phyloP scores from a whole-genome alignment of 2,797 vertebrate genomes.

The Lerista edwardsae region DNA sequence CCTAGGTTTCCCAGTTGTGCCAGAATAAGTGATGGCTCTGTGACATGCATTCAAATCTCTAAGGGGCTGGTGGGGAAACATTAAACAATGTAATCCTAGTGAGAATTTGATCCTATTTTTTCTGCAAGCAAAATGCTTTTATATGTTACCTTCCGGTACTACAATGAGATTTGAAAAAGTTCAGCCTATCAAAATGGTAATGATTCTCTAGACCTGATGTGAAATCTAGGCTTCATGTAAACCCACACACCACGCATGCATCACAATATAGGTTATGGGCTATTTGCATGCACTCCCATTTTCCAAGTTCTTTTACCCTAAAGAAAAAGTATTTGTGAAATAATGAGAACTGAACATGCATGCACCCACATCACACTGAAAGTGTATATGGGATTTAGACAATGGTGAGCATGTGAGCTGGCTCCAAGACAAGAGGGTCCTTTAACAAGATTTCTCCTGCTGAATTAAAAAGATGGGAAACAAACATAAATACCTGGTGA shows the following conservation, averaged over 20 bases:
- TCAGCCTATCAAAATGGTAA: neutral
- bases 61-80: neutral
- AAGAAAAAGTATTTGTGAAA: neutral
- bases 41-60: neutral
- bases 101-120: slow-evolving; percentile 6
- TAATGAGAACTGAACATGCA: neutral
- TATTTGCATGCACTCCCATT: neutral
- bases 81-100: slow-evolving; percentile 1
- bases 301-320: neutral
- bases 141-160: neutral
- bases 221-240: too few species aligned
- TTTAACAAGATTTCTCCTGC: accelerated
- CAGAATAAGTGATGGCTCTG: neutral
- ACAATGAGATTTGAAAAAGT: neutral
- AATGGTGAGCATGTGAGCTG: neutral
- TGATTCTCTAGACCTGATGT: neutral
- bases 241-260: too few species aligned
- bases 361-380: neutral
- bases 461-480: neutral
- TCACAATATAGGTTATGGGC: too few species aligned
- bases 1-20: neutral
- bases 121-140: slow-evolving; percentile 30
- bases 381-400: neutral
- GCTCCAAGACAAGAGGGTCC: accelerated
- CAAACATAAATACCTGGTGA: neutral